Evolutionary conservation across 2,888 invertebrate genomes (phyloP).

Genomic region (Brachylomia viminalis): DNA sequence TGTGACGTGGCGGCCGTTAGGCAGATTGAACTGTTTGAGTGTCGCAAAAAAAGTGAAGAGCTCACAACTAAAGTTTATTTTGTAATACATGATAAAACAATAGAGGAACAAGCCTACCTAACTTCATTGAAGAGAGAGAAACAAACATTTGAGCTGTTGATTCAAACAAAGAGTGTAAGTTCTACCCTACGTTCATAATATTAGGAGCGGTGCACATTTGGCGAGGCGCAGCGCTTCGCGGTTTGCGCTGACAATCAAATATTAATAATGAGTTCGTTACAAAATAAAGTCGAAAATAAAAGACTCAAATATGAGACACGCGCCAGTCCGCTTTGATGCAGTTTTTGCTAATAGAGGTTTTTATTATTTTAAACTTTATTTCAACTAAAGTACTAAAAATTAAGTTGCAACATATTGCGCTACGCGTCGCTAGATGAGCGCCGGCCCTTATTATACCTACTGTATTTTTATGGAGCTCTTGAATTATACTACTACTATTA

Average conservation of each 20-base stretch:
- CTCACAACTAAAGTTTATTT: conserved; percentile 95
- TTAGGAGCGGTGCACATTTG: not conserved
- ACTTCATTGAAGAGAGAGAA: conserved; percentile 97
- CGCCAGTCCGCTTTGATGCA: not conserved
- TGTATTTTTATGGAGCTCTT: not conserved
- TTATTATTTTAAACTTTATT: conserved; percentile 1
- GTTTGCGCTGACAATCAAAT: not conserved
- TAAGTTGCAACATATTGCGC: not conserved
- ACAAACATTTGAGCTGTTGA: conserved; percentile 97
- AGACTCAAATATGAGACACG: not conserved
- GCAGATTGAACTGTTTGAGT: conserved; percentile 96
- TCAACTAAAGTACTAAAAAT: not conserved
- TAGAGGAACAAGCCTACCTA: conserved; percentile 99
- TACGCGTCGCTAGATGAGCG: not conserved
- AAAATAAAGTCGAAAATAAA: not conserved
- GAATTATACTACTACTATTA: too few relatives aligned
- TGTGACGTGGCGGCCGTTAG: conserved; percentile 96
- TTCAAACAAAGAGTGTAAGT: conserved; percentile 97
- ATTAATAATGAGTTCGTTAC: not conserved
- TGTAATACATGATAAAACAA: conserved; percentile 96
- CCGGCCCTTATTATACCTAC: not conserved
- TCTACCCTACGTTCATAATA: not conserved
- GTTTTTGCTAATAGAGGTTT: not conserved
- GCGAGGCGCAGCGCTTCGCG: not conserved
- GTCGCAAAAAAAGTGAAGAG: conserved; percentile 87